These are phyloP conservation scores for Triops longicaudatus DNA, from an alignment of 1,140 invertebrate genomes.

Conservation along the genomic window DNA sequence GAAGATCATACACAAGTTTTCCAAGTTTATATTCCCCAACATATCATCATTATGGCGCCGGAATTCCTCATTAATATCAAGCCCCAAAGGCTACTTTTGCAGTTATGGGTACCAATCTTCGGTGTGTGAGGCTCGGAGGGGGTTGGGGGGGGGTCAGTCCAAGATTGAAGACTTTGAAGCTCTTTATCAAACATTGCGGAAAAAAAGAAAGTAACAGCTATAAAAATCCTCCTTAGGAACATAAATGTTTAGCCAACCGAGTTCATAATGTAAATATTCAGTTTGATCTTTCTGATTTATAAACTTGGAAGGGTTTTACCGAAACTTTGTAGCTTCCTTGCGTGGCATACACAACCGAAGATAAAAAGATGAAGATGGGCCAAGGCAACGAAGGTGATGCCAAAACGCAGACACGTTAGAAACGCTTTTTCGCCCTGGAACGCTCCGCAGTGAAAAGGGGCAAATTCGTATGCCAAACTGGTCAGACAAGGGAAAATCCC, in stretches of 20 bases:
- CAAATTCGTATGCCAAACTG: neutral
- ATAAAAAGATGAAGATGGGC: too few relatives aligned
- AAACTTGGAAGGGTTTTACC: neutral
- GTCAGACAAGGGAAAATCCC: neutral
- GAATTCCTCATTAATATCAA: constrained; percentile 12
- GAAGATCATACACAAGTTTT: neutral
- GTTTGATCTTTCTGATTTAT: neutral
- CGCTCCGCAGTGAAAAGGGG: neutral
- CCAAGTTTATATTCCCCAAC: neutral
- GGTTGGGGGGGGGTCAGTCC: too few relatives aligned
- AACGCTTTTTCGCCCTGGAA: neutral
- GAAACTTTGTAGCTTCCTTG: neutral
- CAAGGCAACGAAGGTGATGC: too few relatives aligned
- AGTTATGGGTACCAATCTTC: too few relatives aligned
- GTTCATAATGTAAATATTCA: neutral
- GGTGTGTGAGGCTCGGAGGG: too few relatives aligned
- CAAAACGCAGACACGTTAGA: neutral
- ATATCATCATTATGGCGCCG: constrained; percentile 9
- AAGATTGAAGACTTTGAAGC: neutral
- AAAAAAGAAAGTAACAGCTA: neutral
- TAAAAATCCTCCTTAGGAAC: neutral
- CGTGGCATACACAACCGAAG: too few relatives aligned
- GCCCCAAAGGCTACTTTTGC: neutral
- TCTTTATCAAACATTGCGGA: too few relatives aligned
- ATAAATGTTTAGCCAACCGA: neutral